phyloP scores from a whole-genome alignment of 2,113 vertebrate genomes.

The Sprattus sprattus region DNA sequence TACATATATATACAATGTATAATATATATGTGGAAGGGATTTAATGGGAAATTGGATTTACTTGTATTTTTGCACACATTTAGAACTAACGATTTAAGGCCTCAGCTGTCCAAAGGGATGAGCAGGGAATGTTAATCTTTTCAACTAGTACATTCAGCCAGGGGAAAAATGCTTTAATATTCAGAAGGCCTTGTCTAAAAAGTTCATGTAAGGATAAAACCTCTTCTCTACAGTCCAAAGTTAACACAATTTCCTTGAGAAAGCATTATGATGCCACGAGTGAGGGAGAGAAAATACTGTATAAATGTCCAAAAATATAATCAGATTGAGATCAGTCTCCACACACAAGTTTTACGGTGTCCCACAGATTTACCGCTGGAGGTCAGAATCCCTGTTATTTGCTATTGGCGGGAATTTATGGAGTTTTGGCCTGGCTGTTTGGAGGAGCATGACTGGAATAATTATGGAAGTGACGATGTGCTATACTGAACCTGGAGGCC shows the following conservation, averaged over 20 bases:
- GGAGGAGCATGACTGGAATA: conserved; percentile 52
- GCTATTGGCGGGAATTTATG: conserved; percentile 57
- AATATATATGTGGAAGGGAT: too few relatives aligned
- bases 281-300: not conserved
- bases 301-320: conserved; percentile 33
- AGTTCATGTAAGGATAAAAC: not conserved
- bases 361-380: conserved; percentile 60
- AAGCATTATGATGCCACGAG: not conserved
- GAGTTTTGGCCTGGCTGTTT: conserved; percentile 49
- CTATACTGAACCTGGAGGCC: conserved; percentile 40
- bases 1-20: too few relatives aligned
- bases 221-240: not conserved
- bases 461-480: conserved; percentile 54
- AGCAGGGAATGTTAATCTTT: too few relatives aligned
- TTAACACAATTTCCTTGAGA: not conserved
- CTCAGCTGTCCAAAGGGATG: too few relatives aligned
- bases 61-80: too few relatives aligned
- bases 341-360: conserved; percentile 48
- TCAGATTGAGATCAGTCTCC: conserved; percentile 47
- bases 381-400: conserved; percentile 55
- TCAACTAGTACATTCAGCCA: too few relatives aligned
- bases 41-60: too few relatives aligned
- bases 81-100: too few relatives aligned
- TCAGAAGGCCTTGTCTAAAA: not conserved
- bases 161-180: too few relatives aligned